These are phyloP conservation scores for Andricus curvator DNA, from an alignment of 2,888 invertebrate species.

Conservation along the genomic window DNA sequence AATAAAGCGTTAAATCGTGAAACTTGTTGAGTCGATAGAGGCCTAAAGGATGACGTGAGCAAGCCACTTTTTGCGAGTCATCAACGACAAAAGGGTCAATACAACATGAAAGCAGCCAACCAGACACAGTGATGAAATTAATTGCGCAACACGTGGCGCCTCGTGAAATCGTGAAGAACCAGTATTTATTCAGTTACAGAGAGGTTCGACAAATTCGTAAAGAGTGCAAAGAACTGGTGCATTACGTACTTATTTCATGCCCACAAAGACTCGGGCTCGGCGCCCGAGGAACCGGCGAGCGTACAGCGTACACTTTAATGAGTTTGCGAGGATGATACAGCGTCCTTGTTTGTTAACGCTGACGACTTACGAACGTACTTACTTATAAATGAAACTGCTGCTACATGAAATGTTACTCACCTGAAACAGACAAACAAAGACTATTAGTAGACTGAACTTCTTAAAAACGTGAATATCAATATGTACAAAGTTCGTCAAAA, in stretches of 20 bases:
- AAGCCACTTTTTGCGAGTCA: neutral
- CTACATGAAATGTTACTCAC: slow-evolving; percentile 64
- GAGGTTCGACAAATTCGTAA: slow-evolving; percentile 21
- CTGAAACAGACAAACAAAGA: slow-evolving; percentile 64
- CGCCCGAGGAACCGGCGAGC: slow-evolving; percentile 21
- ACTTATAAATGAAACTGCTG: slow-evolving; percentile 41
- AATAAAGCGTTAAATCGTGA: neutral
- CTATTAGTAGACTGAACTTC: slow-evolving; percentile 45
- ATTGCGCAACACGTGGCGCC: slow-evolving; percentile 24
- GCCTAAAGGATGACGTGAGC: neutral
- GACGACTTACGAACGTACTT: slow-evolving; percentile 44
- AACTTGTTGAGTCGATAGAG: neutral
- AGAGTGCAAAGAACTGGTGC: slow-evolving; percentile 24
- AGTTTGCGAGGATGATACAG: slow-evolving; percentile 10
- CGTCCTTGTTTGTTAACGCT: neutral
- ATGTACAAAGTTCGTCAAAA: neutral
- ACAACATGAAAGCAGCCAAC: neutral
- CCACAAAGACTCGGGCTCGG: neutral
- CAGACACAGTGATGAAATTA: slow-evolving; percentile 1
- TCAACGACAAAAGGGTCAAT: neutral
- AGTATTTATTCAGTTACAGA: slow-evolving; percentile 13
- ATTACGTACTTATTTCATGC: slow-evolving; percentile 30
- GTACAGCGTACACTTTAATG: slow-evolving; percentile 25
- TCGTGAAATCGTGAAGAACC: slow-evolving; percentile 24
- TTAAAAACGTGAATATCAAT: neutral